These are phyloP conservation scores for Anser brachyrhynchus DNA, from an alignment of 2,113 vertebrate species.

Conservation along the genomic window DNA sequence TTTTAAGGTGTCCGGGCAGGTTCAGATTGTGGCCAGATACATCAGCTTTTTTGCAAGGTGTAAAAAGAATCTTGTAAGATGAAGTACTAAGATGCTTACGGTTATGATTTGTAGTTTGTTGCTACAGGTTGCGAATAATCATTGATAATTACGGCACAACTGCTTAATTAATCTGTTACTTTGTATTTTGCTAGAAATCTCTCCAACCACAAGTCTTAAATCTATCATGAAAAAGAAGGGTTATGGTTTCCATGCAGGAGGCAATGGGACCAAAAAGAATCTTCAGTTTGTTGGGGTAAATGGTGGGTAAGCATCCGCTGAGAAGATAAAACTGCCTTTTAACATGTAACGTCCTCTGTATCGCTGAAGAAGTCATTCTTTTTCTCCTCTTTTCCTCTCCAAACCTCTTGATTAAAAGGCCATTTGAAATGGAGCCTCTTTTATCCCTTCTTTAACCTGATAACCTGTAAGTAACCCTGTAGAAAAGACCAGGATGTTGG, in stretches of 20 bases:
- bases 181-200: constrained; percentile 79
- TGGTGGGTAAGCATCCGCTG: constrained; percentile 93
- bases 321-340: constrained; percentile 57
- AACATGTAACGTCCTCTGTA: not conserved
- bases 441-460: constrained; percentile 24
- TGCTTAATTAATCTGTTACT: constrained; percentile 70
- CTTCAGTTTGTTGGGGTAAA: constrained; percentile 99
- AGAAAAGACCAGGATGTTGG: not conserved
- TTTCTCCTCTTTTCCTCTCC: not conserved
- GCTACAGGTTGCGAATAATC: not conserved
- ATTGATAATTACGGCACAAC: not conserved
- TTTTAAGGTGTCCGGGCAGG: not conserved
- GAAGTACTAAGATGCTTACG: not conserved
- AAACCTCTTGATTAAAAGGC: constrained; percentile 58
- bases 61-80: not conserved
- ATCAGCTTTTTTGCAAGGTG: not conserved
- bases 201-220: constrained; percentile 89
- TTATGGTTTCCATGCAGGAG: constrained; percentile 86
- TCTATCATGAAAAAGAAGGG: constrained; percentile 99
- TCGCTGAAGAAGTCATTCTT: not conserved
- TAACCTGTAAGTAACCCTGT: not conserved
- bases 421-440: constrained; percentile 28
- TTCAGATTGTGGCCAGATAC: not conserved
- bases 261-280: constrained; percentile 95
- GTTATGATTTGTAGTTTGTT: not conserved